These are phyloP conservation scores for Brachyistius frenatus DNA, from an alignment of 2,113 vertebrate species.

Conservation along the genomic window DNA sequence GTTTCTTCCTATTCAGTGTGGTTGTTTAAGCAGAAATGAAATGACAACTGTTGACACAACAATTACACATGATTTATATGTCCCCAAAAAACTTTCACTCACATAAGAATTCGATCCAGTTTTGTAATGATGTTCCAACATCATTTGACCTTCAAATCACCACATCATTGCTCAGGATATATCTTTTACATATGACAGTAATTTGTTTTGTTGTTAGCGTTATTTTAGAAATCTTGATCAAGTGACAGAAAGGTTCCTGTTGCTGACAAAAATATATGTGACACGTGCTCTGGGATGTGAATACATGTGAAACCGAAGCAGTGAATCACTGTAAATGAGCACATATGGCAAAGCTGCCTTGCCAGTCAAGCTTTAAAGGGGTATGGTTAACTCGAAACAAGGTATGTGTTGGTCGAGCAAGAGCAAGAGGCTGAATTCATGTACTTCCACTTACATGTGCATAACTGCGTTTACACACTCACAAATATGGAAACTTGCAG, in stretches of 20 bases:
- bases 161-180: not conserved
- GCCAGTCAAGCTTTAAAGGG: too few relatives aligned
- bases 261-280: not conserved
- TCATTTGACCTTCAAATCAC: not conserved
- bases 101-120: not conserved
- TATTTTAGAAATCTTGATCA: not conserved
- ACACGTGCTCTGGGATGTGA: not conserved
- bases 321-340: not conserved
- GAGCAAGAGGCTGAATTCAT: too few relatives aligned
- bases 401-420: too few relatives aligned
- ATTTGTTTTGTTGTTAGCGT: not conserved
- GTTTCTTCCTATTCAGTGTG: too few relatives aligned
- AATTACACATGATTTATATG: not conserved
- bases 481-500: too few relatives aligned
- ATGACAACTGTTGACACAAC: too few relatives aligned
- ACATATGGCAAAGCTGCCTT: not conserved
- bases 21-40: too few relatives aligned
- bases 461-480: too few relatives aligned
- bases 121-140: not conserved
- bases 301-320: not conserved
- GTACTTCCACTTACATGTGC: too few relatives aligned
- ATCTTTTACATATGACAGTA: not conserved
- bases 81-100: not conserved
- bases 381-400: too few relatives aligned
- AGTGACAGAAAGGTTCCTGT: not conserved